Evolutionary conservation across 2,888 invertebrate genomes (phyloP), one percentile per base, ranked within the genome.

Genomic region (Allygus modestus): DNA sequence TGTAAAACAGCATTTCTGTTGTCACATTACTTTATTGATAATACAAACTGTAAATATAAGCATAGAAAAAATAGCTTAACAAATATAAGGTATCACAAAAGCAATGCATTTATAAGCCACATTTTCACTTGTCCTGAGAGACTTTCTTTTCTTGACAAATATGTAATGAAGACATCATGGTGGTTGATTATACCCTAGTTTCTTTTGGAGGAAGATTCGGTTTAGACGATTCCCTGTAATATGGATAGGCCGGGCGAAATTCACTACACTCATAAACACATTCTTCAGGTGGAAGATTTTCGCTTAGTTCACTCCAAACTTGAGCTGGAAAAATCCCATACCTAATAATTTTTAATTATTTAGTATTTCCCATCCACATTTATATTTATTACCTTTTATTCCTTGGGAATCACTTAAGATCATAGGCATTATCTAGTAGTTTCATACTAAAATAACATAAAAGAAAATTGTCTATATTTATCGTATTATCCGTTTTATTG

Each of bases 211-310:
- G 23, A 28, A 28, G 20, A 9, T 2, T 51, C 20, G n/a, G 23
- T 46, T 71, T 84, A 5, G 84, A 65, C 41, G 86, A 86, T 7
- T 86, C 86, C 12, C 84, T 83, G 83, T 86, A 87, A 23, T 73
- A 83, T 12, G 86, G 86, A 58, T 87, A 87, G 33, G 85, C 82
- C 0, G 87, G 87, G 61, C 77, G 83, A 85, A 87, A 87, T 11
- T 85, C 77, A 9, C 82, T 82, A 1, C 84, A 65, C 43, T 84
- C 83, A 82, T 87, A 87, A 54, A 87, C 82, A 83, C 87, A 87
- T n/a, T 86, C 86, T 9, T 81, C 81, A 41, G 86, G 86, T 23
- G 82, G 83, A n/a, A 86, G 87, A 41, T 86, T 86, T 65, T 86
- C 69, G 54, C 87, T 86, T 28, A 83, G 82, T 33, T 86, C 83